Evolutionary conservation across 2,888 invertebrate genomes (phyloP), one percentile per base, ranked within the genome.

Genomic region (Hartigia nigra): DNA sequence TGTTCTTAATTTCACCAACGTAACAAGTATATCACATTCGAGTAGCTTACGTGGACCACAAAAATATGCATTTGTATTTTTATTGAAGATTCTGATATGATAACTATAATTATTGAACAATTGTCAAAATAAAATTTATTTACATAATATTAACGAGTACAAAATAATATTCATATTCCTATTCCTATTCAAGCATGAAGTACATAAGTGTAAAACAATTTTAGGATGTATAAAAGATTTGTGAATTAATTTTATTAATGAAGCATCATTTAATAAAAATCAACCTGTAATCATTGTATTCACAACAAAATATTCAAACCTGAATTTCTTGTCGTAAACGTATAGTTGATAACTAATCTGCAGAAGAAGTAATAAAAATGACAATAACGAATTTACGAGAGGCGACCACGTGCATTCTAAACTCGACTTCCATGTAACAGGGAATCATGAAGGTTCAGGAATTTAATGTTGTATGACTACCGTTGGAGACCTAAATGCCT

Each of bases 321-420:
- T 55, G 2, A 9, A 23, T 23, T 14, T 37, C 14, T 55, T 55
- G 2, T 55, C 9, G 23, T 23, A 55, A 55, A 23, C 9, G 14
- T 23, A 23, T 1, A 23, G 2, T 2, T 55, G 23, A 23, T 55
- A 39, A 23, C 1, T 2, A 23, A 55, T 55, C 23, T 9, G 23
- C 23, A 55, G 55, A 55, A 23, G 23, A 55, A 55, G 55, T 55
- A 55, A 55, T 55, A 55, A 55, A 55, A 55, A 23, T 55, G 55
- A 23, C 23, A 55, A 55, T 55, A 55, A 55, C 55, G 23, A 55
- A 55, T 55, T 55, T 55, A 78, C 76, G 76, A 78, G 74, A 78
- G 74, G 78, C 88, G 87, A 87, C 91, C 90, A 91, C 91, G 90
- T 91, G 91, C 91, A 91, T 91, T 91, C 90, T 89, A 89, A 91